A percentile compares a stretch with the other conserved stretches of the same genome.
These are phyloP conservation scores for Conops quadrifasciatus DNA, from an alignment of 2,888 invertebrate genomes.

Conservation along the genomic window DNA sequence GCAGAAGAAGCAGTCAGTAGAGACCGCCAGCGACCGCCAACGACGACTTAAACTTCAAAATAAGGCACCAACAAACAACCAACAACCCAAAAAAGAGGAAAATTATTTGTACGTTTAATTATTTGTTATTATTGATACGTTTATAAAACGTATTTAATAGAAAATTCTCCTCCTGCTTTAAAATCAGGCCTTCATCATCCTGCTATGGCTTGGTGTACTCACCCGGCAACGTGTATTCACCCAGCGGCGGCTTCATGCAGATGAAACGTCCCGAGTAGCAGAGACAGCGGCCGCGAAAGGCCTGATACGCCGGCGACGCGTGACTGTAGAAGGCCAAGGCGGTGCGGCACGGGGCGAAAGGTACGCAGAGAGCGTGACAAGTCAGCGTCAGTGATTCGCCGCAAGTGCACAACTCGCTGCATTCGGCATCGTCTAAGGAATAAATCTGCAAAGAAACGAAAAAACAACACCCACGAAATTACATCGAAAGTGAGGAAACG, in stretches of 20 bases:
- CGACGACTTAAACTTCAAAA: too few relatives aligned
- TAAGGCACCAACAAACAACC: too few relatives aligned
- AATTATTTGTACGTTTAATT: too few relatives aligned
- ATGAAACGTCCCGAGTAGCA: conserved; percentile 92
- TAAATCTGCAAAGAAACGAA: conserved; percentile 57
- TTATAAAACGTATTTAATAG: too few relatives aligned
- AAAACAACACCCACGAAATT: not conserved
- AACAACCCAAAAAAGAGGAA: too few relatives aligned
- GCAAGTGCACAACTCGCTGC: conserved; percentile 90
- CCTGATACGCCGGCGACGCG: conserved; percentile 89
- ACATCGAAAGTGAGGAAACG: too few relatives aligned
- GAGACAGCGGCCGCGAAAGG: conserved; percentile 86
- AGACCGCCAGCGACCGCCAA: too few relatives aligned
- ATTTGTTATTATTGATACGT: too few relatives aligned
- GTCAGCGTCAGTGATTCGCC: conserved; percentile 78
- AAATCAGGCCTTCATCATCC: too few relatives aligned
- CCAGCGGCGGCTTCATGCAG: conserved; percentile 85
- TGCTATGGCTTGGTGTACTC: conserved; percentile 35
- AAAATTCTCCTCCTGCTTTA: too few relatives aligned
- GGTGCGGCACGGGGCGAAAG: conserved; percentile 86
- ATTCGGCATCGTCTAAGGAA: conserved; percentile 81
- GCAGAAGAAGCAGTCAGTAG: too few relatives aligned
- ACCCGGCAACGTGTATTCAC: conserved; percentile 67
- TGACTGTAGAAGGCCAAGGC: conserved; percentile 90
- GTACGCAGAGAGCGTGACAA: conserved; percentile 89